These are phyloP conservation scores for Drosophila picticornis DNA, from an alignment of 2,888 invertebrate genomes.

Conservation along the genomic window DNA sequence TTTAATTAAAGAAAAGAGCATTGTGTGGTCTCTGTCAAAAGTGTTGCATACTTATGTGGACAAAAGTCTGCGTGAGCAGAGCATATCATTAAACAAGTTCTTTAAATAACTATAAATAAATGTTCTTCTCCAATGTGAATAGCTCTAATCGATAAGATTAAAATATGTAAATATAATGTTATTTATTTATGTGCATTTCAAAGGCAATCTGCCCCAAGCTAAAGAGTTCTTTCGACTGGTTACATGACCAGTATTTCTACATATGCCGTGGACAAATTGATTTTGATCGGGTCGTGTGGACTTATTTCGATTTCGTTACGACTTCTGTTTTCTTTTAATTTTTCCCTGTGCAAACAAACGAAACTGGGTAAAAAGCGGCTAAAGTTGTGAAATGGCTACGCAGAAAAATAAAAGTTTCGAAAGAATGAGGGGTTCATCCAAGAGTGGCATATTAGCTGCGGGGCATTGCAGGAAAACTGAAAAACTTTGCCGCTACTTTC, in stretches of 20 bases:
- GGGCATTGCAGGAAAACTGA: constrained; percentile 46
- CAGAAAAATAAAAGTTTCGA: neutral
- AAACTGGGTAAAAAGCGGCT: constrained; percentile 26
- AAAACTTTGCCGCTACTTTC: constrained; percentile 57
- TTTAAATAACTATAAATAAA: constrained; percentile 18
- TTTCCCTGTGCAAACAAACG: constrained; percentile 66
- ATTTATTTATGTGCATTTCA: neutral
- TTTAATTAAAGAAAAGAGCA: constrained; percentile 74
- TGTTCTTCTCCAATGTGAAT: neutral
- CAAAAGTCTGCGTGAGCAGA: constrained; percentile 29
- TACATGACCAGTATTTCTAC: constrained; percentile 6
- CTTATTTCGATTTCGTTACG: constrained; percentile 62
- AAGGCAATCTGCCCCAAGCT: neutral
- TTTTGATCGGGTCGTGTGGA: constrained; percentile 18
- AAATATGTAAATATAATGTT: neutral
- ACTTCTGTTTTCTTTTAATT: constrained; percentile 70
- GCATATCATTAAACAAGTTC: constrained; percentile 15
- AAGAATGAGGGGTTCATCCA: neutral
- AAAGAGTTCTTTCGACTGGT: neutral
- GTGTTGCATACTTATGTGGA: constrained; percentile 60
- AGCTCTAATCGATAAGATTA: neutral
- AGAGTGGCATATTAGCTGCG: constrained; percentile 22
- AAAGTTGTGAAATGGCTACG: constrained; percentile 54
- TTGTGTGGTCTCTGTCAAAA: constrained; percentile 47
- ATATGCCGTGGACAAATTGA: constrained; percentile 26